Conservation (phyloP, 2,888 invertebrate genomes). For the Chloroclystis v-ata region DNA sequence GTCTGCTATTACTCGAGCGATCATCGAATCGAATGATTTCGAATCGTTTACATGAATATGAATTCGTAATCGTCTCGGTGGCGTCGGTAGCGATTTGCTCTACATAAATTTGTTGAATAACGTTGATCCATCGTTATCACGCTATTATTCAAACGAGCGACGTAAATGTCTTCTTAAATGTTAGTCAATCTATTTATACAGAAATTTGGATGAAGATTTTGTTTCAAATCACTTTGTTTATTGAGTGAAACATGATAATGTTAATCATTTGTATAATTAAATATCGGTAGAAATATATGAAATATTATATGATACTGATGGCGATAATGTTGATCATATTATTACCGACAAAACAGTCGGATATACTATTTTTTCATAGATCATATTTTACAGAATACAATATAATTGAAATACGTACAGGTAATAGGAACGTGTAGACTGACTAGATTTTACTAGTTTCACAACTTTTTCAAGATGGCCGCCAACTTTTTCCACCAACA, state of each 20-base stretch:
- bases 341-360: no score
- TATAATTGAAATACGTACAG: conserved; percentile 22
- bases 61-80: conserved; percentile 24
- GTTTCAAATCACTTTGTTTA: not conserved
- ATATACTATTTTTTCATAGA: no score
- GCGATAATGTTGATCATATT: no score
- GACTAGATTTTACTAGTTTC: no score
- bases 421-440: conserved; percentile 4
- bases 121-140: conserved; percentile 4
- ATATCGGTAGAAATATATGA: no score
- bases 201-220: not conserved
- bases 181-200: not conserved
- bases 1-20: conserved; percentile 33
- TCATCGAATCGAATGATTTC: conserved; percentile 30
- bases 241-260: not conserved
- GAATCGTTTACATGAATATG: conserved; percentile 34
- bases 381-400: conserved; percentile 31
- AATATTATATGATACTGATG: no score
- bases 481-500: conserved; percentile 48
- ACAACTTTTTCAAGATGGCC: conserved; percentile 59
- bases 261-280: not conserved
- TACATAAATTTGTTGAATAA: conserved; percentile 7
- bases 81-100: conserved; percentile 22
- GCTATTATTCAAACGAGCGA: conserved; percentile 10
- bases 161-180: not conserved